phyloP scores from a whole-genome alignment of 2,888 invertebrate species.

The Thyatira batis region DNA sequence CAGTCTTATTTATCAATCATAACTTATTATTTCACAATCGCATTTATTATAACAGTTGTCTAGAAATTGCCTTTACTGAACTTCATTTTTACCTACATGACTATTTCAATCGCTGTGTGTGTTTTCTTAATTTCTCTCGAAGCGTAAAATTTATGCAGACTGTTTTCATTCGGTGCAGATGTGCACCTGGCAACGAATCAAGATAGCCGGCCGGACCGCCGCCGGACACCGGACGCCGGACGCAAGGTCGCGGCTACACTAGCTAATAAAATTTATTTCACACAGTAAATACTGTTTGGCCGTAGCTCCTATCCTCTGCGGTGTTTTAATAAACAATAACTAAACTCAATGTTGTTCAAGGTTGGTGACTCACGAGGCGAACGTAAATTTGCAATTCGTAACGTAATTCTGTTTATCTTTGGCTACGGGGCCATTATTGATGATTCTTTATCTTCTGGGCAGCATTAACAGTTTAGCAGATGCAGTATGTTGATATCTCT shows the following conservation, averaged over 20 bases:
- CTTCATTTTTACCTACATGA: too few species aligned
- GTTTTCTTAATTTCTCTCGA: constrained; percentile 5
- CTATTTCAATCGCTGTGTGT: too few species aligned
- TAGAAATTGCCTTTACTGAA: too few species aligned
- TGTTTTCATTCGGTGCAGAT: constrained; percentile 24
- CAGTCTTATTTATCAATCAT: neutral
- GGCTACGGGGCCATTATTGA: neutral
- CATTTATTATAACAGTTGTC: too few species aligned
- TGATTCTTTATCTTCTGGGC: neutral
- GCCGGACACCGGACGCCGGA: constrained; percentile 18
- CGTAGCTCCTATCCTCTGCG: constrained; percentile 12
- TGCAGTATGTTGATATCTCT: too few species aligned
- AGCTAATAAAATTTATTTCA: constrained; percentile 42
- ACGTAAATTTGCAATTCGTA: neutral
- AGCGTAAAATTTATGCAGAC: constrained; percentile 9
- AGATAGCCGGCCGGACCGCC: constrained; percentile 25
- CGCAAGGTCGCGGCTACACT: constrained; percentile 61
- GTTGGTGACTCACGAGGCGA: constrained; percentile 21
- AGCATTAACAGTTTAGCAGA: neutral
- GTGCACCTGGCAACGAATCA: constrained; percentile 57
- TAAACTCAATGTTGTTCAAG: constrained; percentile 20
- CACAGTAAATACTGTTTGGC: constrained; percentile 4
- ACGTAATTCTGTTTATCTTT: neutral
- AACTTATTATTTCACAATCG: neutral
- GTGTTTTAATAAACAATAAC: constrained; percentile 30